These are phyloP conservation scores for Nebria salina DNA, from an alignment of 2,888 invertebrate genomes.

Conservation along the genomic window DNA sequence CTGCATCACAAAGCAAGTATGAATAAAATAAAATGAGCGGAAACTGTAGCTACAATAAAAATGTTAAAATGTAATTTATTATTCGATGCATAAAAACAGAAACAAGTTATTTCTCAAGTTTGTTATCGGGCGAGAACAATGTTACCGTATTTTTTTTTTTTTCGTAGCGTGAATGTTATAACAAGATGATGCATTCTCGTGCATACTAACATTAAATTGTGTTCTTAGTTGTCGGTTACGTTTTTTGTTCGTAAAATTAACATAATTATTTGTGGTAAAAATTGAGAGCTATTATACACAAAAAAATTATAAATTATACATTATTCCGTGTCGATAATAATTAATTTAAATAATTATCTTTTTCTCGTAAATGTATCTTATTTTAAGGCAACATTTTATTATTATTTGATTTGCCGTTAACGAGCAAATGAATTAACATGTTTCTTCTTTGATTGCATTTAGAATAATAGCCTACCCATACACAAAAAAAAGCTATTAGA, in stretches of 20 bases:
- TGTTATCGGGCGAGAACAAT: conserved; percentile 42
- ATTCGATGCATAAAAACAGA: conserved; percentile 30
- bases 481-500: too few relatives aligned
- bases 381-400: too few relatives aligned
- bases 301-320: neutral
- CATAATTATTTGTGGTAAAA: conserved; percentile 43
- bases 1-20: neutral
- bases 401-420: too few relatives aligned
- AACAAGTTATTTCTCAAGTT: conserved; percentile 40
- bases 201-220: conserved; percentile 36
- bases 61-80: conserved; percentile 41
- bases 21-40: conserved; percentile 6
- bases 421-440: too few relatives aligned
- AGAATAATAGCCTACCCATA: too few relatives aligned
- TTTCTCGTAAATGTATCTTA: too few relatives aligned
- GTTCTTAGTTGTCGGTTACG: neutral
- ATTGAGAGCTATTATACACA: conserved; percentile 26
- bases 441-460: too few relatives aligned
- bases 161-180: conserved; percentile 39
- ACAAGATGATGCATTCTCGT: conserved; percentile 44
- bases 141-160: conserved; percentile 40
- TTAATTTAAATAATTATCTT: neutral
- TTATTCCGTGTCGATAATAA: neutral
- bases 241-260: conserved; percentile 30
- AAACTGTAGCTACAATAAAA: conserved; percentile 33